Conservation (phyloP, 2,113 vertebrate species). For the Tautogolabrus adspersus region DNA sequence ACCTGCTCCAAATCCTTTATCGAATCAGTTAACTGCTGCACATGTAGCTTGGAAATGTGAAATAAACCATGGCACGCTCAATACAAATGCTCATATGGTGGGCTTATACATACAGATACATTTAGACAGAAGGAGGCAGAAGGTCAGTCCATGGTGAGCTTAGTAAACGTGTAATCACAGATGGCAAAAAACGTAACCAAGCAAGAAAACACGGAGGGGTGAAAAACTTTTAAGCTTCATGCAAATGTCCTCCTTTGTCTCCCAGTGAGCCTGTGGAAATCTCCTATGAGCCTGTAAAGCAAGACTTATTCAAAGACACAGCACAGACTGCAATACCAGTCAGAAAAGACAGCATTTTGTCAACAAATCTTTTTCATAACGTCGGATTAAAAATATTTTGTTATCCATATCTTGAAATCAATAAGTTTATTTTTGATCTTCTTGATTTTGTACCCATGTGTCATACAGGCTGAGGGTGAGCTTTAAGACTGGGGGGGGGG, state of each 20-base stretch:
- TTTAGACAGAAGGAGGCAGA: constrained; percentile 4
- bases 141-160: constrained; percentile 12
- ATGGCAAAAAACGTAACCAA: neutral
- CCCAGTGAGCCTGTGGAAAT: constrained; percentile 34
- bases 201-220: constrained; percentile 4
- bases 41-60: constrained; percentile 5
- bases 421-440: no score
- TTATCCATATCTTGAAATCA: no score
- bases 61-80: neutral
- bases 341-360: neutral
- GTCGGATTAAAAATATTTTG: neutral
- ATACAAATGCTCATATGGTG: neutral
- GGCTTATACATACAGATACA: neutral
- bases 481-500: no score
- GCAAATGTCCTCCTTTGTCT: constrained; percentile 9
- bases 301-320: constrained; percentile 14
- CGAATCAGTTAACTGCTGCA: constrained; percentile 11
- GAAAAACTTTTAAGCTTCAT: constrained; percentile 23
- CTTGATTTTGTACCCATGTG: no score
- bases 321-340: neutral
- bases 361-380: no score
- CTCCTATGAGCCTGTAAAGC: constrained; percentile 22
- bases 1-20: constrained; percentile 38
- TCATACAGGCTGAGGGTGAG: no score
- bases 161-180: constrained; percentile 30